These are phyloP conservation scores for Crocuta crocuta DNA, from an alignment of 2,113 vertebrate species.

Conservation along the genomic window DNA sequence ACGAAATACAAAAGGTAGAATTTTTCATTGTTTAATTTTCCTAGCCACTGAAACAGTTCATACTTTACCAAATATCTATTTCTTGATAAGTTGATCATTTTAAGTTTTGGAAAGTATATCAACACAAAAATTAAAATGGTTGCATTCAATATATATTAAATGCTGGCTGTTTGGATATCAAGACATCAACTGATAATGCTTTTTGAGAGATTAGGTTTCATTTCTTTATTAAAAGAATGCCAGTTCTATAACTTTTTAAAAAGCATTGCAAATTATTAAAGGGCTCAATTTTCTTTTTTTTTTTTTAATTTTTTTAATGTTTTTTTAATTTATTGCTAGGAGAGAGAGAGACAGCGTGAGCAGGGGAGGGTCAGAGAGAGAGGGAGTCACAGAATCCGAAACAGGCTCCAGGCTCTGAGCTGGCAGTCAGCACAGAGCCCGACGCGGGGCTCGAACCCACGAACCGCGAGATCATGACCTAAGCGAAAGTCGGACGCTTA, in stretches of 20 bases:
- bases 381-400: too few relatives aligned
- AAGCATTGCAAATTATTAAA: neutral
- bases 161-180: neutral
- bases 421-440: too few relatives aligned
- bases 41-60: neutral
- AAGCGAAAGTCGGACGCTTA: too few relatives aligned
- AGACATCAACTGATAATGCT: neutral
- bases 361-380: too few relatives aligned
- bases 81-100: neutral
- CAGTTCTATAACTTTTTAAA: neutral
- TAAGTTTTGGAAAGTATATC: neutral
- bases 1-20: neutral
- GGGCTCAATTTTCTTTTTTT: neutral
- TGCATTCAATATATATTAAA: neutral
- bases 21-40: neutral
- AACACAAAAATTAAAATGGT: neutral
- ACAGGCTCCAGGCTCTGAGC: too few relatives aligned
- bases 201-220: neutral
- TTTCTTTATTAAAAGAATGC: neutral
- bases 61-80: neutral
- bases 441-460: too few relatives aligned
- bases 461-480: too few relatives aligned
- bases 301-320: too few relatives aligned
- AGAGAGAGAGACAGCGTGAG: too few relatives aligned
- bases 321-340: too few relatives aligned